Evolutionary conservation across 2,113 vertebrate genomes (phyloP).

Genomic region (Cheirogaleus medius): DNA sequence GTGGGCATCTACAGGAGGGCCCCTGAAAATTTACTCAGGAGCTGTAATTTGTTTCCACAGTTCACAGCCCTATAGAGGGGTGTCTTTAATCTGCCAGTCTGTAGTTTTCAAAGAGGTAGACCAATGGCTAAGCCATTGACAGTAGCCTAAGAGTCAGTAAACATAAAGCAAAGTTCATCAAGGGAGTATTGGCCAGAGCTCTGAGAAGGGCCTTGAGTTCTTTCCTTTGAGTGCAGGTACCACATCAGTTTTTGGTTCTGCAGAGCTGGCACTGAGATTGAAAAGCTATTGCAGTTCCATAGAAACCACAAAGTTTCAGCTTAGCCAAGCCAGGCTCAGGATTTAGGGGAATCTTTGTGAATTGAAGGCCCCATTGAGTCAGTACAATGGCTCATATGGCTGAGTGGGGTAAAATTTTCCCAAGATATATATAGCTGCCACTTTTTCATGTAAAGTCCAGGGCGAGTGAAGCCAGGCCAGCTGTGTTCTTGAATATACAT

Average conservation of each 20-base stretch:
- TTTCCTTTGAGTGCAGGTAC: background rate
- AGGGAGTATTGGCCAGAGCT: background rate
- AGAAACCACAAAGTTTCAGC: background rate
- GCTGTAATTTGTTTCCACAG: background rate
- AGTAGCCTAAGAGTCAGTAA: background rate
- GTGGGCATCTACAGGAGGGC: background rate
- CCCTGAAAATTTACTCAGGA: background rate
- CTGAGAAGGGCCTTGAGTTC: background rate
- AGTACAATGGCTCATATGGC: background rate
- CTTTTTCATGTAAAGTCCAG: background rate
- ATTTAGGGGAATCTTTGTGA: background rate
- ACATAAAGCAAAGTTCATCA: background rate
- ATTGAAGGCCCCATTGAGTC: background rate
- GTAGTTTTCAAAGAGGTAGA: background rate
- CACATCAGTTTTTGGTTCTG: background rate
- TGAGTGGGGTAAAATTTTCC: background rate
- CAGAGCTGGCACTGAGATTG: background rate
- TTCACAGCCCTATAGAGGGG: background rate
- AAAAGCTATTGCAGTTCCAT: background rate
- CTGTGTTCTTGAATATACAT: background rate
- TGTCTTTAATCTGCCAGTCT: background rate
- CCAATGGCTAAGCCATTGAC: background rate
- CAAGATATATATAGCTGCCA: background rate
- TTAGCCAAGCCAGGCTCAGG: background rate
- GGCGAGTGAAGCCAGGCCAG: background rate